Conservation (phyloP, 2,113 vertebrate species). For the Pontoporia blainvillei region DNA sequence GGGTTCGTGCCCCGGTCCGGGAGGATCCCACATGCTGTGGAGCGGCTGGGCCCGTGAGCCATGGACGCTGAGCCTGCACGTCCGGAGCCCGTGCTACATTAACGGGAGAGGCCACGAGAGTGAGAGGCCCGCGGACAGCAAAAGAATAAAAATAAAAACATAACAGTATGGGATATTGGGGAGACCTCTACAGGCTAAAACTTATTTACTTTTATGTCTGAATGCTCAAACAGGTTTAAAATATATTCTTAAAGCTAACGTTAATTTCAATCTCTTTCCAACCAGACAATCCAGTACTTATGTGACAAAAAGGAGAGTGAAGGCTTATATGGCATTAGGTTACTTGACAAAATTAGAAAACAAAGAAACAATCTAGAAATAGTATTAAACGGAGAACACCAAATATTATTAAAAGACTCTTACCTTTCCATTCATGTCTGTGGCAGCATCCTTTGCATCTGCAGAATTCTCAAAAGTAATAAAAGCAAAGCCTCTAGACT, state of each 20-base stretch:
- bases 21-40: no score
- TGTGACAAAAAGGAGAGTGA: not conserved
- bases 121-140: no score
- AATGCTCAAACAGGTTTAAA: not conserved
- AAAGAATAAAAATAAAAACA: not conserved
- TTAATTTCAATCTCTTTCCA: not conserved
- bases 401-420: not conserved
- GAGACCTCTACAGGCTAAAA: no score
- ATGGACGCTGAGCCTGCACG: no score
- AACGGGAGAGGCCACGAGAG: no score
- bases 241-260: not conserved
- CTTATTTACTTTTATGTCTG: no score
- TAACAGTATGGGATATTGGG: no score
- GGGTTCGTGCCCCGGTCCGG: no score
- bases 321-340: no score
- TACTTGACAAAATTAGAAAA: not conserved
- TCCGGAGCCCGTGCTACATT: no score
- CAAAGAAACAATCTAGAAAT: not conserved
- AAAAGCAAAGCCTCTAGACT: slow-evolving; percentile 88
- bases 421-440: slow-evolving; percentile 89
- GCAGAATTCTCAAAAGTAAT: slow-evolving; percentile 86
- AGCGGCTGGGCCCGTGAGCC: no score
- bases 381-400: not conserved
- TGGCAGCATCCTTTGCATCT: slow-evolving; percentile 86
- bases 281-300: not conserved